phyloP scores from a whole-genome alignment of 2,888 invertebrate species.

The Meteorus cinctellus region DNA sequence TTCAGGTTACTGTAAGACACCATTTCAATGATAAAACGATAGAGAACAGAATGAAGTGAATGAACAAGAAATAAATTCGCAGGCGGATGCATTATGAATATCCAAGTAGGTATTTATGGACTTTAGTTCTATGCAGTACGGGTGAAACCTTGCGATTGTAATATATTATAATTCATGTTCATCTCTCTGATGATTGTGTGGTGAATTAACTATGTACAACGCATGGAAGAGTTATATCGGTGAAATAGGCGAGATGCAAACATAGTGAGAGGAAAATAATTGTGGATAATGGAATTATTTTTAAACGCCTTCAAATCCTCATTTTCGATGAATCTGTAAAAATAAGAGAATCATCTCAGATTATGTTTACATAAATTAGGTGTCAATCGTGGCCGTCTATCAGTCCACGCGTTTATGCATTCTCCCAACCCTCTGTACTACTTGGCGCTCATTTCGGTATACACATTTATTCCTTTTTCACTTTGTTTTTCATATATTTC shows the following conservation, averaged over 20 bases:
- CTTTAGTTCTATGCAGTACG: constrained; percentile 50
- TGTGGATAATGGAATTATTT: constrained; percentile 45
- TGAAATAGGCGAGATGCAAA: not conserved
- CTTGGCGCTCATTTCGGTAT: not conserved
- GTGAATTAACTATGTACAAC: constrained; percentile 17
- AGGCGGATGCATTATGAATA: constrained; percentile 58
- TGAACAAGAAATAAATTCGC: constrained; percentile 50
- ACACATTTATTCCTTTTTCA: not conserved
- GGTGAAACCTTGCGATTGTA: constrained; percentile 49
- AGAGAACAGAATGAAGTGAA: not conserved
- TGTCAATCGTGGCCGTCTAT: not conserved
- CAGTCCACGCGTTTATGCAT: not conserved
- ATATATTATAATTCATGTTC: constrained; percentile 56
- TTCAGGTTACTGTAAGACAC: constrained; percentile 20
- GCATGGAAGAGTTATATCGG: not conserved
- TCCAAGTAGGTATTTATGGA: constrained; percentile 53
- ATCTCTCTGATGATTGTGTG: constrained; percentile 33
- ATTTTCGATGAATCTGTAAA: constrained; percentile 30
- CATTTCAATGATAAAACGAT: constrained; percentile 19
- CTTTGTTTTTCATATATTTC: not conserved
- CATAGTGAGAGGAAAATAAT: not conserved
- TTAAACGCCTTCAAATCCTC: constrained; percentile 44
- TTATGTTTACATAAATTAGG: not conserved
- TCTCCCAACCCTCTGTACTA: not conserved
- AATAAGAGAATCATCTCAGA: not conserved